Base-by-base conservation (phyloP, 2,888 invertebrate species). In the Cosmia trapezina region DNA sequence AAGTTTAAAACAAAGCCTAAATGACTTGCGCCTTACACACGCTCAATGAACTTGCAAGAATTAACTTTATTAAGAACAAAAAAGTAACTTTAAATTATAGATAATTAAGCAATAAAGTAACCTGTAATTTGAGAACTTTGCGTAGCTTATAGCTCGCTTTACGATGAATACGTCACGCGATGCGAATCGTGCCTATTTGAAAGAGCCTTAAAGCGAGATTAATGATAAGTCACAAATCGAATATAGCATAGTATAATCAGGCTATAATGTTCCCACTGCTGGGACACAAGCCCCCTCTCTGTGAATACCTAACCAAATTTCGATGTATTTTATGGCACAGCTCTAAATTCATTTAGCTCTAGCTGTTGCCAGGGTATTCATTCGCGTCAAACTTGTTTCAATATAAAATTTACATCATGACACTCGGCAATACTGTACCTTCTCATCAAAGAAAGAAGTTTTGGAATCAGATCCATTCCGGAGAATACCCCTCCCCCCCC, bases 41-140 rank as follows among this genome's bases (percentile, higher is more conserved):
- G 45, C 61, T 56, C 12, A 57, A 62, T 62, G 41, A 70, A 71
- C 2, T 71, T 43, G n/a, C 71, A 33, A 63, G n/a, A 70, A 28
- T 41, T 33, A 45, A 70, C 2, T 19, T 47, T 0, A 14, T n/a
- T n/a, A 22, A 33, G 12, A 47, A n/a, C 33, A 4, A 33, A 22
- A 73, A 17, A 19, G 14, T 51, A 14, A 45, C 51, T 14, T 37
- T 53, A 53, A 19, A 1, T 28, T 12, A 1, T 37, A 14, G 8
- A 19, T 49, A 51, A 68, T 11, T 68, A 12, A 12, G 68, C 5
- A 49, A n/a, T 41, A 28, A 28, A 37, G 37, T 22, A 51, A 17
- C 53, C 4, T 53, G 2, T 68, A 54, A 45, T 19, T 5, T 5
- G 8, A 43, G 17, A 43, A 41, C 2, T 41, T 7, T 45, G 17